These are phyloP conservation scores for Bimastos eiseni DNA, from an alignment of 2,888 invertebrate species.

Conservation along the genomic window DNA sequence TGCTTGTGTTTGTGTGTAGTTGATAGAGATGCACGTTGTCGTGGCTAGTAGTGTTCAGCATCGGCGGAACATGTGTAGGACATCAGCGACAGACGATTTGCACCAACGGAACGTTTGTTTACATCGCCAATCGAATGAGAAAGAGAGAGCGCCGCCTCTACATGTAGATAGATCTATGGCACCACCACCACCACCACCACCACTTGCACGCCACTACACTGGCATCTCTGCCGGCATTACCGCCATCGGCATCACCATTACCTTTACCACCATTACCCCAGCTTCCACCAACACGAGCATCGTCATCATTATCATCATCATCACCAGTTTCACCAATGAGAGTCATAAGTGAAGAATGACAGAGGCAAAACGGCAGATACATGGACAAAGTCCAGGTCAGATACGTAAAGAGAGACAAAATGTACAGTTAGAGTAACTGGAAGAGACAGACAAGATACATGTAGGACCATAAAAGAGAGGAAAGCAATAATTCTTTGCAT, in stretches of 20 bases:
- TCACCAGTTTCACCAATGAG: background rate
- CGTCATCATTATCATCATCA: background rate
- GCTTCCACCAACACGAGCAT: background rate
- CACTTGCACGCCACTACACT: background rate
- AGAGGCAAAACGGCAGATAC: too few species aligned
- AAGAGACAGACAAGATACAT: background rate
- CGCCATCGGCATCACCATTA: background rate
- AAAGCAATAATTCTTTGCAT: too few species aligned
- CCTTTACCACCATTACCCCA: background rate
- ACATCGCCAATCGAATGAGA: background rate
- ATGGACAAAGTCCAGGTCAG: background rate
- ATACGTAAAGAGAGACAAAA: background rate
- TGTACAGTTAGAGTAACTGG: background rate
- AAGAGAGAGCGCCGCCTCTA: background rate
- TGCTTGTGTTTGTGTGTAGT: background rate
- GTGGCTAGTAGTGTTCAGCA: background rate
- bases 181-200: background rate
- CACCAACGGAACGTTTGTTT: background rate
- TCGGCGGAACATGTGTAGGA: slow-evolving; percentile 13
- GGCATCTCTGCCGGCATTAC: background rate
- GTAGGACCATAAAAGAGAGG: background rate
- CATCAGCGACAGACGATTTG: background rate
- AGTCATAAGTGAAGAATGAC: background rate
- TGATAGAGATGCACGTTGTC: background rate
- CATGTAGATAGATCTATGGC: background rate